Base-by-base conservation (phyloP, 2,797 vertebrate genomes). In the Lepus townsendii region DNA sequence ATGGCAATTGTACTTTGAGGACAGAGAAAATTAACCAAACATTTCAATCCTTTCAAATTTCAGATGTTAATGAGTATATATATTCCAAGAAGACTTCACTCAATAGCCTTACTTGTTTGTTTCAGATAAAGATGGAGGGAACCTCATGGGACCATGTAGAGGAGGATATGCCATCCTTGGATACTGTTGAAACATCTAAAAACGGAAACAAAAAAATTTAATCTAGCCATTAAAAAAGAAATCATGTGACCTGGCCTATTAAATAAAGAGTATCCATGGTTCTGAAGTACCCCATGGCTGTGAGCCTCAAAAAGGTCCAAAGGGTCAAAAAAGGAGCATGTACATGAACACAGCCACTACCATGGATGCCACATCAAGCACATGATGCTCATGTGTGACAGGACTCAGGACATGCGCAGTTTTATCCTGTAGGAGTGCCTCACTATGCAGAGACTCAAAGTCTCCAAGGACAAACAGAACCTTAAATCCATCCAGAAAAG, bases 171-270 rank as follows among this genome's bases (percentile, higher is more conserved):
- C 97, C 98, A 99, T 99, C 97, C 99, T 99, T 78, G 99, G 99
- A 97, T 99, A 99, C 20, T 99, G 99, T 22, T 99, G 99, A 97
- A 99, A 99, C 99, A 99, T 99, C 99, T 99, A 88, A 84, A 88
- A 77, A 97, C 82, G 52, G 5, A 96, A 76, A 96, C 14, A 90
- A 95, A 92, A 78, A 57, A 50, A 38, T 85, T 2, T 80, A 71
- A 78, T 16, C 26, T 57, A 66, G 38, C 47, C 71, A 63, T 19
- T 27, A 57, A 12, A 27, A 57, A 66, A 75, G 76, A 82, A 52
- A 42, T 24, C 24, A 42, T 24, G 19, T 79, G 27, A 57, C 38
- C 38, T 63, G 30, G 7, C 17, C 27, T 77, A 22, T 57, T 57
- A 57, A 57, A 20, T 57, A 57, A 57, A 57, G 54, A 57, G 54